Evolutionary conservation across 2,113 vertebrate genomes (phyloP).

Genomic region (Oncorhynchus kisutch): DNA sequence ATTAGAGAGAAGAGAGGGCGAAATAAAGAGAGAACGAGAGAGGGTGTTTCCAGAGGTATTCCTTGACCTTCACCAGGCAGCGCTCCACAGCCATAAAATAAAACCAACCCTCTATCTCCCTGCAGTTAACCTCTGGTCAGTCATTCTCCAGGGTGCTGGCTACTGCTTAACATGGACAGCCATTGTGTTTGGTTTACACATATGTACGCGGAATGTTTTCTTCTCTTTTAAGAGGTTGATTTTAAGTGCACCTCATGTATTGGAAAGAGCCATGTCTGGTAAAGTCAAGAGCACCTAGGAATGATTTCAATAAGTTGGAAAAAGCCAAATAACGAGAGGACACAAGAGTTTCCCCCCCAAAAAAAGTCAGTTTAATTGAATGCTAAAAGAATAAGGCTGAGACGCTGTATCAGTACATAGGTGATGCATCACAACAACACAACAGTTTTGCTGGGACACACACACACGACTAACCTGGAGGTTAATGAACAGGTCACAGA

Average conservation of each 20-base stretch:
- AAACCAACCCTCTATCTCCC: not conserved
- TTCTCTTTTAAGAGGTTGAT: too few relatives aligned
- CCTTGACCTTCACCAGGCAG: not conserved
- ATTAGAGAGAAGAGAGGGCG: not conserved
- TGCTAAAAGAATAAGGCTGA: constrained; percentile 61
- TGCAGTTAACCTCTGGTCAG: too few relatives aligned
- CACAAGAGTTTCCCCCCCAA: constrained; percentile 17
- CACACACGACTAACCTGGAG: too few relatives aligned
- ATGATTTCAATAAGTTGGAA: too few relatives aligned
- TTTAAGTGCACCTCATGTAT: not conserved
- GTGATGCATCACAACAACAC: constrained; percentile 1
- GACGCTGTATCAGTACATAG: constrained; percentile 44
- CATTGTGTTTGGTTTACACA: too few relatives aligned
- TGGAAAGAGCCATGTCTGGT: too few relatives aligned
- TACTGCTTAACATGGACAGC: too few relatives aligned
- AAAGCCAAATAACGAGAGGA: constrained; percentile 15
- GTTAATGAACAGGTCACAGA: too few relatives aligned
- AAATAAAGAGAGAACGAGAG: not conserved
- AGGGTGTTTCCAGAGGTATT: not conserved
- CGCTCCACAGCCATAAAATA: not conserved
- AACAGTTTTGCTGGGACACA: too few relatives aligned
- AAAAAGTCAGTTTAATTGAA: constrained; percentile 61
- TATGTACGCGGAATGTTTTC: not conserved
- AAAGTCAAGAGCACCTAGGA: too few relatives aligned
- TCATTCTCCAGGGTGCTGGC: too few relatives aligned